Percentiles rank a stretch among this genome's conserved stretches.
These are phyloP conservation scores for Cervus canadensis DNA, from an alignment of 2,113 vertebrate genomes.

Conservation along the genomic window DNA sequence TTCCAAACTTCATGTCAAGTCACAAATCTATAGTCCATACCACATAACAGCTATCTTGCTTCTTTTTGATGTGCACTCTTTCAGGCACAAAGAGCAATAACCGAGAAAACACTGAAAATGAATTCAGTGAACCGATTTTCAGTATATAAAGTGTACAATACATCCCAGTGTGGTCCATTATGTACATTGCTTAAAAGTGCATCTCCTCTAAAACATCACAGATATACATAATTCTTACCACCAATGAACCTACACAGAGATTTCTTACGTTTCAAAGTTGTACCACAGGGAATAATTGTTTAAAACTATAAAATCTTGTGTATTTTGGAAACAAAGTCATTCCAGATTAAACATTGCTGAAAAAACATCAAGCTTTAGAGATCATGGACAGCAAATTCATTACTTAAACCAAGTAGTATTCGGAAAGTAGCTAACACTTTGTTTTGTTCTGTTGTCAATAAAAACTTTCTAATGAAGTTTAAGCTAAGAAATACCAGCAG, in stretches of 20 bases:
- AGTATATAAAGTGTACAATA: constrained; percentile 66
- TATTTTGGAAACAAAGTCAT: constrained; percentile 53
- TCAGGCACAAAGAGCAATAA: constrained; percentile 71
- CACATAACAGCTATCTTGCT: constrained; percentile 74
- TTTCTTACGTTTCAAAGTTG: neutral
- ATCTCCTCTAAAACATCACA: constrained; percentile 44
- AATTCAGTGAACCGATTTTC: constrained; percentile 74
- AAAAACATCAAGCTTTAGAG: constrained; percentile 25
- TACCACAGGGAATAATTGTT: constrained; percentile 2
- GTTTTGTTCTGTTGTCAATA: neutral
- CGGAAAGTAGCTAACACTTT: neutral
- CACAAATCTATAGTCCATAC: constrained; percentile 87
- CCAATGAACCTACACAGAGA: constrained; percentile 24
- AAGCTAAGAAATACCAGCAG: neutral
- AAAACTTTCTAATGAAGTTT: neutral
- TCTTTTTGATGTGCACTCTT: constrained; percentile 71
- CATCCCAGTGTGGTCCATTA: constrained; percentile 64
- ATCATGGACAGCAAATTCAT: neutral
- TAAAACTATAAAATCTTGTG: constrained; percentile 42
- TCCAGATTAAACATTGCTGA: constrained; percentile 32
- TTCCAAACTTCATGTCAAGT: constrained; percentile 80
- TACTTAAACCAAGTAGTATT: neutral
- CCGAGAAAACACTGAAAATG: constrained; percentile 65
- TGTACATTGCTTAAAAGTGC: constrained; percentile 63
- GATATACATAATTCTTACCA: constrained; percentile 26